Conservation (phyloP, 2,113 vertebrate genomes). For the Athene noctua region DNA sequence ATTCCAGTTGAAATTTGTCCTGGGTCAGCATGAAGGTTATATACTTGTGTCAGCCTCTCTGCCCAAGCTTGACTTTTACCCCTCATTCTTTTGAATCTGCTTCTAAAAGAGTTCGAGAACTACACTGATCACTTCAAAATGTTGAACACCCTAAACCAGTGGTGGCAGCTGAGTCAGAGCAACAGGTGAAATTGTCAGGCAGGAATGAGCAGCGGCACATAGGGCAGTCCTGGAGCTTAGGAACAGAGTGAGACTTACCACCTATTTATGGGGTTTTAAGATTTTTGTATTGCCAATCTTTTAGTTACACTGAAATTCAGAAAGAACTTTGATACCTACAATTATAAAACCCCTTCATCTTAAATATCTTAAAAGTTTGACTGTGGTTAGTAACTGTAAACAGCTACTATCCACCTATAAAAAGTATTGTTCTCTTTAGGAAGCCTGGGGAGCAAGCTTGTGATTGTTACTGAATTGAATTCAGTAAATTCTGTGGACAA, state of each 20-base stretch:
- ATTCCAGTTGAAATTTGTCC: background rate
- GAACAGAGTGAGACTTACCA: rapidly evolving
- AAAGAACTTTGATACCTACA: background rate
- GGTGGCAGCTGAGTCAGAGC: background rate
- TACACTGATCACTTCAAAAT: background rate
- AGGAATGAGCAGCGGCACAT: background rate
- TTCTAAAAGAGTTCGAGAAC: background rate
- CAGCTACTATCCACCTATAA: background rate
- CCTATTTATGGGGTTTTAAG: background rate
- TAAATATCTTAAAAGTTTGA: background rate
- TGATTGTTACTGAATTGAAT: background rate
- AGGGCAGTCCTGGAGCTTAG: no score
- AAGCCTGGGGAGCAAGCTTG: background rate
- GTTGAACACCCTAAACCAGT: background rate
- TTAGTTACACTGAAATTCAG: background rate
- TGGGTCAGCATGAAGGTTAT: background rate
- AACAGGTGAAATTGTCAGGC: background rate
- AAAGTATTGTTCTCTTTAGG: background rate
- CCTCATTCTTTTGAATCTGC: background rate
- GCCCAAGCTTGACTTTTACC: background rate
- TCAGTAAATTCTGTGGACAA: background rate
- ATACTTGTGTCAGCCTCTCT: background rate
- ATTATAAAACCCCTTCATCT: background rate
- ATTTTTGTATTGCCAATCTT: background rate
- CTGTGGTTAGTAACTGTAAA: background rate